Evolutionary conservation across 2,797 vertebrate species (phyloP).

Genomic region (Ataeniobius toweri): DNA sequence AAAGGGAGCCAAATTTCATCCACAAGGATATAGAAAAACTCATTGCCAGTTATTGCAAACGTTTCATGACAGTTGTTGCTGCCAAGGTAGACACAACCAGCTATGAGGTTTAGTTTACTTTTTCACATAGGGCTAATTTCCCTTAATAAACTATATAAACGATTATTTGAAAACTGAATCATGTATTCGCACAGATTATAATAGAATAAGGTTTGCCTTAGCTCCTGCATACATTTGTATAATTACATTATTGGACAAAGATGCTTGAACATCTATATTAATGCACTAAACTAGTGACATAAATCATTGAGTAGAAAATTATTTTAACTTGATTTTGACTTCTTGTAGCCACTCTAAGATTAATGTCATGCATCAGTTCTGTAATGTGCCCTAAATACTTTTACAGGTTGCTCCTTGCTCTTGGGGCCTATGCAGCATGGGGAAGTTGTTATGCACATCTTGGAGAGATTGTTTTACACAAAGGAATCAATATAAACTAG

Average conservation of each 20-base stretch:
- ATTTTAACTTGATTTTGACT: slow-evolving; percentile 9
- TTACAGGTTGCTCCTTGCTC: background rate
- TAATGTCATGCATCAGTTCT: background rate
- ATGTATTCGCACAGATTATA: too few relatives aligned
- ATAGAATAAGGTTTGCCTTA: background rate
- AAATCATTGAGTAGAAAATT: slow-evolving; percentile 35
- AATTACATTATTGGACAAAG: background rate
- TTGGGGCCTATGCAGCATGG: background rate
- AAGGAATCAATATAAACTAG: slow-evolving; percentile 18
- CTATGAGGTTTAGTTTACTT: too few relatives aligned
- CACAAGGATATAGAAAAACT: too few relatives aligned
- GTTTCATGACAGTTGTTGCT: too few relatives aligned
- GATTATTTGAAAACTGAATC: too few relatives aligned
- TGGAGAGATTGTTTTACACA: slow-evolving; percentile 16
- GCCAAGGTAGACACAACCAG: too few relatives aligned
- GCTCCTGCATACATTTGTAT: background rate
- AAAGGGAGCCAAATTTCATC: too few relatives aligned
- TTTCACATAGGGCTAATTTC: too few relatives aligned
- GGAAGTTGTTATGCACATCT: slow-evolving; percentile 15
- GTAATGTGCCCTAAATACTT: slow-evolving; percentile 5
- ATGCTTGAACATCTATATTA: slow-evolving; percentile 42
- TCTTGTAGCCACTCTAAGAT: background rate
- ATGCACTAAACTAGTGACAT: slow-evolving; percentile 20
- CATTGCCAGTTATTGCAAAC: too few relatives aligned
- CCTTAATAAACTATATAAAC: too few relatives aligned